Evolutionary conservation across 2,113 vertebrate species (phyloP), one percentile per base, ranked within the genome.

Genomic region (Thunnus thynnus): DNA sequence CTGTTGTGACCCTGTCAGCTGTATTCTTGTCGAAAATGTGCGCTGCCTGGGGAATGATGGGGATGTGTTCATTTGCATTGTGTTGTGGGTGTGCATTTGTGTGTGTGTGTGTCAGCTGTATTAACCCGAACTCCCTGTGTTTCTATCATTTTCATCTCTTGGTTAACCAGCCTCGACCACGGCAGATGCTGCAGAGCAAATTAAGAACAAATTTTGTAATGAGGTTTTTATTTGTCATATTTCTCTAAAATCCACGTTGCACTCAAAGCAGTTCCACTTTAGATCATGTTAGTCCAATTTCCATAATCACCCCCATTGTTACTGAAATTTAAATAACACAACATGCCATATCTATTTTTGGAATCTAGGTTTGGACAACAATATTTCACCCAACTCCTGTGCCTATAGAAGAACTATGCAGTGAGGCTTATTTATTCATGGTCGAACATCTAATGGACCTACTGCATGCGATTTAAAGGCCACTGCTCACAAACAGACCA

Each of bases 1-100:
- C 57, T 65, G 47, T 27, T 66, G 54, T 65, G 61, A 72, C 52
- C 66, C 16, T 90, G 87, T 86, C 84, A 68, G 63, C 58, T 82
- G 78, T 17, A 51, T 41, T 78, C 44, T 70, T 61, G 62, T 85
- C 84, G 87, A 51, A 80, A 3, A 69, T 58, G 32, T 27, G 46
- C 18, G 5, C 67, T 52, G 60, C 47, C 60, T 5, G 11, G 16
- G 13, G 56, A 1, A 54, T 1, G 5, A 22, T n/a, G 11, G 3
- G 36, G 46, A 9, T 67, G 30, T 11, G 0, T 36, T 63, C 51
- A 32, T 13, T 13, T 61, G 47, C 11, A 62, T 7, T 30, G 58
- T 52, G 44, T 54, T 64, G 30, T 51, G 18, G 0, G 20, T 44
- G 1, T 72, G 3, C 12, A 0, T 46, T 22, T 9, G 22, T 22